phyloP scores from a whole-genome alignment of 1,140 invertebrate genomes.

The Bombus waltoni region DNA sequence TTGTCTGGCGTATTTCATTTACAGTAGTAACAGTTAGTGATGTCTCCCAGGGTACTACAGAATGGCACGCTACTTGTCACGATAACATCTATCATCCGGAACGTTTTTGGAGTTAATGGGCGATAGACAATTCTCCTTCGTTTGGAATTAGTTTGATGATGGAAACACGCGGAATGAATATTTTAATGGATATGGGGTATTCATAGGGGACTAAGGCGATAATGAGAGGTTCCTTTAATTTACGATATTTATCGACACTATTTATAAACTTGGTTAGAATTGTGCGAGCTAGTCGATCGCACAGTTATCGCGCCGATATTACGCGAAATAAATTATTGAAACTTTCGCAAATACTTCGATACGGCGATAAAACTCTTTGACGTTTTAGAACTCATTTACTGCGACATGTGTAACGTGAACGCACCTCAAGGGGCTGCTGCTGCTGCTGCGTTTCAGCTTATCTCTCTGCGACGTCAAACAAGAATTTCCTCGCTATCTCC shows the following conservation, averaged over 20 bases:
- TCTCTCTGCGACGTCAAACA: constrained; percentile 12
- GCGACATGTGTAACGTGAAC: not conserved
- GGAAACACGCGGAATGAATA: not conserved
- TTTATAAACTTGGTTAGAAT: not conserved
- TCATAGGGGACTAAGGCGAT: too few relatives aligned
- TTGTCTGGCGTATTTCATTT: constrained; percentile 27
- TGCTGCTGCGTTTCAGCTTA: not conserved
- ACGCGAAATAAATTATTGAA: not conserved
- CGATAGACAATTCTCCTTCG: not conserved
- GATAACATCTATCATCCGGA: not conserved
- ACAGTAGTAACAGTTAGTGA: constrained; percentile 24
- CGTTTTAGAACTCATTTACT: not conserved
- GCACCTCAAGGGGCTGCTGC: not conserved
- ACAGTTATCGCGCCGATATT: not conserved
- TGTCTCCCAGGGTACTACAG: not conserved
- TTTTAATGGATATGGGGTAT: too few relatives aligned
- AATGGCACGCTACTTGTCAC: constrained; percentile 11
- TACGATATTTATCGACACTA: not conserved
- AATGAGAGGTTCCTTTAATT: not conserved
- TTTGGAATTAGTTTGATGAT: not conserved
- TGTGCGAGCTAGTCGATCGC: too few relatives aligned
- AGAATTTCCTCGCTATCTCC: constrained; percentile 6
- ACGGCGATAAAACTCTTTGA: not conserved
- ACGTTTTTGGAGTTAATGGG: not conserved
- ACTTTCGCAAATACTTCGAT: not conserved